phyloP scores from a whole-genome alignment of 2,888 invertebrate species.

The Vandiemenella viatica region DNA sequence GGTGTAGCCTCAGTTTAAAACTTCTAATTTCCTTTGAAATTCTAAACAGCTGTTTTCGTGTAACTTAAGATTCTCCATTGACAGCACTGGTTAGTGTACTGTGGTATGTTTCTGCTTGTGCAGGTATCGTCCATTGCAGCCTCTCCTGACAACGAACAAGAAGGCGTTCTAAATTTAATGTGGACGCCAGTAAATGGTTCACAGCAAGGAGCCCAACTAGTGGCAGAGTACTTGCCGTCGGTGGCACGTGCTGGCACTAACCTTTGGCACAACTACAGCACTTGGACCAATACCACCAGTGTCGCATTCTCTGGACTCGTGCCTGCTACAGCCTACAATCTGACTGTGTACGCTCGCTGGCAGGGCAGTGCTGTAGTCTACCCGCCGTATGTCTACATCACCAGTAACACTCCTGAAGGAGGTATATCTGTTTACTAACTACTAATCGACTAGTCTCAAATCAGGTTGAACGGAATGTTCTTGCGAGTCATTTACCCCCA shows the following conservation, averaged over 20 bases:
- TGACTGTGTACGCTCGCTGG: conserved; percentile 57
- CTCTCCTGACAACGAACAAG: no score
- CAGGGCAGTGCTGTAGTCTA: conserved; percentile 20
- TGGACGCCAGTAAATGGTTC: no score
- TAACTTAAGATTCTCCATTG: no score
- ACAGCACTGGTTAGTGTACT: no score
- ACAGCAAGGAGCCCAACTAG: no score
- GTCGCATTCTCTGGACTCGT: conserved; percentile 46
- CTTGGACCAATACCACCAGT: conserved; percentile 45
- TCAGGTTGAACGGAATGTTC: neutral
- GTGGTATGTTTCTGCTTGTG: no score
- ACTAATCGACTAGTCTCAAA: neutral
- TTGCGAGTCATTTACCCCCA: no score
- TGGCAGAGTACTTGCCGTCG: conserved; percentile 52
- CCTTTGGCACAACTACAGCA: conserved; percentile 40
- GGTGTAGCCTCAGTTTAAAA: no score
- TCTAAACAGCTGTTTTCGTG: no score
- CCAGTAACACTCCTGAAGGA: conserved; percentile 51
- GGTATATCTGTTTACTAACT: conserved; percentile 26
- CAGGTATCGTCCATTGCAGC: no score
- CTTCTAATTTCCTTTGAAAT: no score
- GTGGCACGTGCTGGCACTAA: conserved; percentile 35
- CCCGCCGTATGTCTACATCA: conserved; percentile 39
- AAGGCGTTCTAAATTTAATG: no score
- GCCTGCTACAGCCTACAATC: conserved; percentile 58